These are phyloP conservation scores for Lepidurus couesii DNA, from an alignment of 1,140 invertebrate species.

Conservation along the genomic window DNA sequence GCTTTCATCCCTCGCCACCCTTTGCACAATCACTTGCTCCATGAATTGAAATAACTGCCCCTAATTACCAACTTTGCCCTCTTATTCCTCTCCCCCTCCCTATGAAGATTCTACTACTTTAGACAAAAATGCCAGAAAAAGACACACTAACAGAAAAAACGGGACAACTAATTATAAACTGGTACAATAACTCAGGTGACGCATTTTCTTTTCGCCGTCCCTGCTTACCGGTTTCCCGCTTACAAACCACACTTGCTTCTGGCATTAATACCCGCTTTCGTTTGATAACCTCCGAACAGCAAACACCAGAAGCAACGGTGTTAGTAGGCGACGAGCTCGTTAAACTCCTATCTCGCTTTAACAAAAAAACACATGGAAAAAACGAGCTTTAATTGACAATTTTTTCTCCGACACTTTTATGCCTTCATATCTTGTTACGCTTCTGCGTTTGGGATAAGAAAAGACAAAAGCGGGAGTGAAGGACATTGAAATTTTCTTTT, in stretches of 20 bases:
- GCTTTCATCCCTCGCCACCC: background rate
- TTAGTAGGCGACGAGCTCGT: background rate
- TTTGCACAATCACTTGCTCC: background rate
- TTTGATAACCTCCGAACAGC: background rate
- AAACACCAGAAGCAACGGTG: background rate
- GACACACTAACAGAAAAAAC: background rate
- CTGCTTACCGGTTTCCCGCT: background rate
- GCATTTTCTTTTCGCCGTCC: background rate
- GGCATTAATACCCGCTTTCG: background rate
- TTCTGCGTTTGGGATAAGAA: background rate
- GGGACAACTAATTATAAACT: background rate
- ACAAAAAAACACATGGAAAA: background rate
- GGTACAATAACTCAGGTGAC: background rate
- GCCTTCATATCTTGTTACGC: background rate
- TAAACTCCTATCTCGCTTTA: background rate
- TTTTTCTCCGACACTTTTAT: background rate
- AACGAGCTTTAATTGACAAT: background rate
- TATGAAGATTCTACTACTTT: background rate
- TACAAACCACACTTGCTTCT: background rate
- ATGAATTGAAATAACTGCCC: slow-evolving; percentile 22
- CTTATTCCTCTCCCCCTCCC: background rate
- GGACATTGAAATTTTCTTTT: background rate
- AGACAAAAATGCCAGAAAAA: background rate
- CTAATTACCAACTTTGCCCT: background rate
- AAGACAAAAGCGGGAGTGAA: background rate